These are phyloP conservation scores for Indri indri DNA, from an alignment of 2,113 vertebrate genomes.

Conservation along the genomic window DNA sequence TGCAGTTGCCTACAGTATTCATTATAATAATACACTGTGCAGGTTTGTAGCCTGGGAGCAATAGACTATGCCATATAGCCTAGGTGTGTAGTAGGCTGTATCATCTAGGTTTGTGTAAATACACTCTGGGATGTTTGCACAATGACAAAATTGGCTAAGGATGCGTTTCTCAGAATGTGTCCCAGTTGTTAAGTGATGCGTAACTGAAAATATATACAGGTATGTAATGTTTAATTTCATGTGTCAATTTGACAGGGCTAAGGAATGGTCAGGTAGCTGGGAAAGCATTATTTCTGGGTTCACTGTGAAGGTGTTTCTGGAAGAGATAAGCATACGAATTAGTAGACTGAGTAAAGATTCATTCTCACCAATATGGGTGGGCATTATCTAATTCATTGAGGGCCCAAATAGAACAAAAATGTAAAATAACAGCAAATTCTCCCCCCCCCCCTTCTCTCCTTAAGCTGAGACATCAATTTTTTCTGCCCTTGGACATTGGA, in stretches of 20 bases:
- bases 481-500: neutral
- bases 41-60: neutral
- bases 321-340: neutral
- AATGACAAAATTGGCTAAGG: neutral
- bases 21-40: neutral
- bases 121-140: neutral
- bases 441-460: neutral
- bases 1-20: neutral
- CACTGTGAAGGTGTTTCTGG: neutral
- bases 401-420: neutral
- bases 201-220: neutral
- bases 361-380: neutral
- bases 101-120: neutral
- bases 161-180: neutral
- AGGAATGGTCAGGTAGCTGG: neutral
- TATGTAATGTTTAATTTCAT: neutral
- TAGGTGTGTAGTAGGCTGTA: neutral
- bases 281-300: neutral
- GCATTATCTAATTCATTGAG: neutral
- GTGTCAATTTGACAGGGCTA: neutral
- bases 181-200: neutral
- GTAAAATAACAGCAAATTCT: neutral
- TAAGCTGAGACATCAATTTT: neutral
- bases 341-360: neutral
- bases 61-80: neutral